Conservation (phyloP, 2,797 vertebrate species). For the Luscinia megarhynchos region DNA sequence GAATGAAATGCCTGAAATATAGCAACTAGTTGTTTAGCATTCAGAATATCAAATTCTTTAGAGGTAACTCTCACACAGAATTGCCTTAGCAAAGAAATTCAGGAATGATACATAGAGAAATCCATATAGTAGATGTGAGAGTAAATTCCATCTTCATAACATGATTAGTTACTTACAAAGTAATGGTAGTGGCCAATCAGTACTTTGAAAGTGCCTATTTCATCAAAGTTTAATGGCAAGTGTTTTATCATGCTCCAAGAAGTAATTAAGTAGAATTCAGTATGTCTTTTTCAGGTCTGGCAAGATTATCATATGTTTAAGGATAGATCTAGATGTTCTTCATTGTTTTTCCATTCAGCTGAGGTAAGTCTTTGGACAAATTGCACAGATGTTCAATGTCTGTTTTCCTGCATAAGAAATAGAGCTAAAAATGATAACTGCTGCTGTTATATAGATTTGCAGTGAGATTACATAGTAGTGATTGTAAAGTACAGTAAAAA, state of each 20-base stretch:
- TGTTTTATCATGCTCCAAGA: conserved; percentile 47
- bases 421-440: conserved; percentile 20
- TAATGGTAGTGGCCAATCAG: conserved; percentile 16
- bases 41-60: background rate
- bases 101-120: background rate
- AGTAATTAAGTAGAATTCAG: conserved; percentile 48
- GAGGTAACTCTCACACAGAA: background rate
- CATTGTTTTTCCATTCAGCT: conserved; percentile 6
- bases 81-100: background rate
- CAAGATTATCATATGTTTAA: background rate
- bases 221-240: conserved; percentile 7
- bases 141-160: background rate
- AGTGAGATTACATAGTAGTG: background rate
- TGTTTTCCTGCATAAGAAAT: conserved; percentile 33
- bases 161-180: conserved; percentile 20
- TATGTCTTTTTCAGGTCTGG: conserved; percentile 25
- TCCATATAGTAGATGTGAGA: background rate
- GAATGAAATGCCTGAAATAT: background rate
- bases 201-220: conserved; percentile 12
- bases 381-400: conserved; percentile 25
- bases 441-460: background rate
- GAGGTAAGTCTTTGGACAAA: conserved; percentile 49
- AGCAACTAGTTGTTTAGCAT: background rate
- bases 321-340: conserved; percentile 31
- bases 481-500: background rate